A percentile compares a stretch with the other conserved stretches of the same genome.
These are phyloP conservation scores for Xiphorhynchus erythropygius DNA, from an alignment of 2,797 vertebrate species.

Conservation along the genomic window DNA sequence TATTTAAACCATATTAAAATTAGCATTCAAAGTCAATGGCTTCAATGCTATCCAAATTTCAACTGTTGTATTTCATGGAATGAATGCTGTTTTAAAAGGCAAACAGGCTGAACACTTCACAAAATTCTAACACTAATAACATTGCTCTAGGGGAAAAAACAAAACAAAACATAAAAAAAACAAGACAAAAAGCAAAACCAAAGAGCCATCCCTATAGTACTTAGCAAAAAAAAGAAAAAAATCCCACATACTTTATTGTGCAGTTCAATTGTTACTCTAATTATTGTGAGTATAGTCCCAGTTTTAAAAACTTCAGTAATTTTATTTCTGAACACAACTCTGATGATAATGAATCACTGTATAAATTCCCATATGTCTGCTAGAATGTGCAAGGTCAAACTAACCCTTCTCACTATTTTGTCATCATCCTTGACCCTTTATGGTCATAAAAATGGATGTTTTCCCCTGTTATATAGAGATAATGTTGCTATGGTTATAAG, in stretches of 20 bases:
- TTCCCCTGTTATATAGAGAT: conserved; percentile 51
- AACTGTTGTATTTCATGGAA: background rate
- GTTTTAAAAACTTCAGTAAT: conserved; percentile 12
- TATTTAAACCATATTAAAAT: background rate
- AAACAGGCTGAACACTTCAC: background rate
- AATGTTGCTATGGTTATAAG: conserved; percentile 71
- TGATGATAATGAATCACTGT: conserved; percentile 49
- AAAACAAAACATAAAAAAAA: no score
- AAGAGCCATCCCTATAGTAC: background rate
- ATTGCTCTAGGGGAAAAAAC: background rate
- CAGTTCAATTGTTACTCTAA: background rate
- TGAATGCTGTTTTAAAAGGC: background rate
- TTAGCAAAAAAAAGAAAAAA: background rate
- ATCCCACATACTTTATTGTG: background rate
- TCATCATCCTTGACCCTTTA: conserved; percentile 43
- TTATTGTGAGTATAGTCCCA: background rate
- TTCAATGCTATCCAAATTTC: background rate
- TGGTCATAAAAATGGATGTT: conserved; percentile 68
- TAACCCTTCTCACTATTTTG: conserved; percentile 31
- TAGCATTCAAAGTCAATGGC: background rate
- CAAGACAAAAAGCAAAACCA: background rate
- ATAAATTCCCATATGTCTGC: conserved; percentile 32
- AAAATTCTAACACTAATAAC: background rate
- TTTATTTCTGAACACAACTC: conserved; percentile 55
- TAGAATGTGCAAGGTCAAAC: conserved; percentile 57